Evolutionary conservation across 2,113 vertebrate species (phyloP).

Genomic region (Aplodontia rufa): DNA sequence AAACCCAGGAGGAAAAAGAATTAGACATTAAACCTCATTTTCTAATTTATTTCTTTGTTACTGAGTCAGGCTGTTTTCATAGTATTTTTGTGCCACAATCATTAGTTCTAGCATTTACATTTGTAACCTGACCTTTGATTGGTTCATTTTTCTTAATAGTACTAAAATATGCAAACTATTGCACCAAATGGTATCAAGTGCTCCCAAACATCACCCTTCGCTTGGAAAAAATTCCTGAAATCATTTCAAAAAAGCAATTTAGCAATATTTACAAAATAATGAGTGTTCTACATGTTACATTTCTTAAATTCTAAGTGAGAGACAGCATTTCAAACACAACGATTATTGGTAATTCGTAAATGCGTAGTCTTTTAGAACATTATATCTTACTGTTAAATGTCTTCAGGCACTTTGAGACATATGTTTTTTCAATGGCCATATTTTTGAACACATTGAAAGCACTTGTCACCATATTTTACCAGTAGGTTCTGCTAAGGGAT

Average conservation of each 20-base stretch:
- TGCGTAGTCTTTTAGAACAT: constrained; percentile 21
- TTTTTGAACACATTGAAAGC: constrained; percentile 77
- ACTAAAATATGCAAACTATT: not conserved
- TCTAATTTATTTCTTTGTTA: constrained; percentile 33
- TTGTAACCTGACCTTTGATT: not conserved
- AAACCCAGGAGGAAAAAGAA: not conserved
- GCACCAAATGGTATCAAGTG: not conserved
- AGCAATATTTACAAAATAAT: constrained; percentile 17
- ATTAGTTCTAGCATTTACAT: not conserved
- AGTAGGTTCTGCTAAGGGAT: constrained; percentile 22
- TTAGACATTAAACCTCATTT: not conserved
- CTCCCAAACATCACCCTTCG: not conserved
- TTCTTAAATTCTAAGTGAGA: constrained; percentile 51
- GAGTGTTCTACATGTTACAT: not conserved
- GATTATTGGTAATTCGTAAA: constrained; percentile 41
- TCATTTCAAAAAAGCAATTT: not conserved
- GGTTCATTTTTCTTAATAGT: not conserved
- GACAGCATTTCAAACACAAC: not conserved
- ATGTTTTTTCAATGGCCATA: constrained; percentile 44
- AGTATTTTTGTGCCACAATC: not conserved
- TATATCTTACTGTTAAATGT: constrained; percentile 69
- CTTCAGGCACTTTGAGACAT: constrained; percentile 65
- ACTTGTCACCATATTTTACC: constrained; percentile 53
- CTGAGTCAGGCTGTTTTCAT: not conserved
- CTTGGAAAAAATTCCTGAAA: not conserved